Conservation (phyloP, 2,888 invertebrate species). For the Marronus borbonicus region DNA sequence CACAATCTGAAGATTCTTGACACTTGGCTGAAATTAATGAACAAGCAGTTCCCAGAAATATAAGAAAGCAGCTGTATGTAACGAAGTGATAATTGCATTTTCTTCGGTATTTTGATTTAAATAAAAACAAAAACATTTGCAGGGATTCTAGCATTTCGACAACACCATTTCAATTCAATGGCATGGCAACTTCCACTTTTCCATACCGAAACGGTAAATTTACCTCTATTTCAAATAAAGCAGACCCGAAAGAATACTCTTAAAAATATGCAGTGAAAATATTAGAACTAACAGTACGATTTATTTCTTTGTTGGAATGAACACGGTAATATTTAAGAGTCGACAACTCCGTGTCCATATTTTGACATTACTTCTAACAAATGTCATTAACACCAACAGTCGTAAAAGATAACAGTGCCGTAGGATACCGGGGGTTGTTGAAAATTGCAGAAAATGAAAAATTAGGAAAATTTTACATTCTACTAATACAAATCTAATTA, state of each 20-base stretch:
- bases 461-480: too few species aligned
- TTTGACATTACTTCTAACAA: constrained; percentile 60
- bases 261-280: background rate
- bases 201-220: constrained; percentile 59
- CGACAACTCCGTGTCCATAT: constrained; percentile 57
- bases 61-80: constrained; percentile 60
- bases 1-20: constrained; percentile 65
- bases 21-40: constrained; percentile 65
- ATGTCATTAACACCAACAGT: constrained; percentile 54
- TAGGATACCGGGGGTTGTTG: background rate
- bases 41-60: constrained; percentile 54
- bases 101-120: constrained; percentile 88
- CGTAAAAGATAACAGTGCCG: constrained; percentile 24
- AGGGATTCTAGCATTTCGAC: constrained; percentile 86
- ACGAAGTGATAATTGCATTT: constrained; percentile 73
- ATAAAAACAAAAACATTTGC: constrained; percentile 90
- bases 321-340: constrained; percentile 41
- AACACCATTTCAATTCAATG: constrained; percentile 66
- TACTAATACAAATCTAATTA: too few species aligned
- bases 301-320: constrained; percentile 37
- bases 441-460: too few species aligned
- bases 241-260: background rate
- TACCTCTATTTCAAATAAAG: constrained; percentile 38
- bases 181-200: constrained; percentile 55
- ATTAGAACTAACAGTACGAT: constrained; percentile 6